Base-by-base conservation (phyloP, 2,113 vertebrate species). In the Alexandromys fortis region DNA sequence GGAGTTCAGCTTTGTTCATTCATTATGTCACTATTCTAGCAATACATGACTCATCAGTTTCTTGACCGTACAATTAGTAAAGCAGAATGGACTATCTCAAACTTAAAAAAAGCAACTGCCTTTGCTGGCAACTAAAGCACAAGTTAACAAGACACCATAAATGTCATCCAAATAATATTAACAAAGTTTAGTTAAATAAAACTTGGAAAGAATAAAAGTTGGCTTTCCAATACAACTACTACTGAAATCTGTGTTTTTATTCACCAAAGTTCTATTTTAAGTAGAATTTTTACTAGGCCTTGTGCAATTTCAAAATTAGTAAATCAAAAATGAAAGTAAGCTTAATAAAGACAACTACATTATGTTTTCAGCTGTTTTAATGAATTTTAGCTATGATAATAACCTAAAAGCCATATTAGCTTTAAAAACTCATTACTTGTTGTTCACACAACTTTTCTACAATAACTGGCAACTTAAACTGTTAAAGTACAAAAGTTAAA, bases 161-260 rank as follows among this genome's bases (percentile, higher is more conserved):
- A 95, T 79, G 58, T 68, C 95, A 95, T 75, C 55, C 38, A 94
- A 90, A 77, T 90, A 89, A 85, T 85, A 85, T 65, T 85, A 95
- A 93, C 52, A 68, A 77, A 76, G 26, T 76, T 90, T 86, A 92
- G 63, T 91, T 93, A 86, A 93, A 91, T 91, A 55, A 93, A 97
- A 93, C 79, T 79, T 85, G 58, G 77, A 93, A n/a, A 68, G 67
- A 91, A 93, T 86, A 90, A 52, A 96, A n/a, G 82, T 26, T 93
- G 70, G 38, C 47, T 85, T 90, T 95, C 55, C 26, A 77, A 90
- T 63, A 94, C 49, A 92, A 77, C 88, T 68, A 93, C 61, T 28
- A 94, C 49, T 77, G 72, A 97, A 97, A 94, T 95, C 61, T 90
- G n/a, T 86, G 63, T 81, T 76, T 63, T 89, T 91, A 95, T 55